Base-by-base conservation (phyloP, 2,888 invertebrate species). In the Lithophane leautieri region DNA sequence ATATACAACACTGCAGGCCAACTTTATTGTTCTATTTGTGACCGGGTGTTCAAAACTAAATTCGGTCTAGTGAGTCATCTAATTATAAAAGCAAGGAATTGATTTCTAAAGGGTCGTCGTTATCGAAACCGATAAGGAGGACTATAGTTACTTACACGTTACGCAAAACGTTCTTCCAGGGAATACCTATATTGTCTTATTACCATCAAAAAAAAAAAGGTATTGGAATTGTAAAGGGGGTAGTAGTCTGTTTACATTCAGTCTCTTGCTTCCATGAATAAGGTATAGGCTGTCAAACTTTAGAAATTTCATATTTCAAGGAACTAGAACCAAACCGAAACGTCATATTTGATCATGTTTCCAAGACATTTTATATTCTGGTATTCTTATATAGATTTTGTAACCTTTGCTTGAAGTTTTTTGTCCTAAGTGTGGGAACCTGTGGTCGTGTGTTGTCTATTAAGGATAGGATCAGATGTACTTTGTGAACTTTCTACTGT, bases 271-370 rank as follows among this genome's bases (percentile, higher is more conserved):
- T 47, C 34, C 44, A 47, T 70, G 71, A 54, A 76, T 61, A 79
- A 54, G 40, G 16, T 42, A 60, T 44, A 22, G 25, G 28, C 19
- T 61, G 61, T 28, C 74, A 78, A 78, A 73, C 60, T 73, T 54
- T 54, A 60, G 14, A 34, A 25, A 73, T 66, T 66, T 44, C n/a
- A 75, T 76, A 63, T 81, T 63, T 40, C 42, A 81, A 40, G 40
- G 61, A 80, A 73, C 60, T 61, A 22, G 54, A 16, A 22, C 47
- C 16, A 50, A 74, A 56, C 6, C n/a, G 75, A 67, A 52, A 50
- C 40, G n/a, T 58, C 56, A 42, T 12, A 56, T 74, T 73, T 50
- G n/a, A 67, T 78, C 19, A 62, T 47, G 40, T 63, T 44, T 52
- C 12, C 34, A 50, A 47, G 42, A n/a, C n/a, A n/a, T n/a, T 60